These are phyloP conservation scores for Paracentrotus lividus DNA, from an alignment of 53 echinoderm and acorn worm species.

Conservation along the genomic window DNA sequence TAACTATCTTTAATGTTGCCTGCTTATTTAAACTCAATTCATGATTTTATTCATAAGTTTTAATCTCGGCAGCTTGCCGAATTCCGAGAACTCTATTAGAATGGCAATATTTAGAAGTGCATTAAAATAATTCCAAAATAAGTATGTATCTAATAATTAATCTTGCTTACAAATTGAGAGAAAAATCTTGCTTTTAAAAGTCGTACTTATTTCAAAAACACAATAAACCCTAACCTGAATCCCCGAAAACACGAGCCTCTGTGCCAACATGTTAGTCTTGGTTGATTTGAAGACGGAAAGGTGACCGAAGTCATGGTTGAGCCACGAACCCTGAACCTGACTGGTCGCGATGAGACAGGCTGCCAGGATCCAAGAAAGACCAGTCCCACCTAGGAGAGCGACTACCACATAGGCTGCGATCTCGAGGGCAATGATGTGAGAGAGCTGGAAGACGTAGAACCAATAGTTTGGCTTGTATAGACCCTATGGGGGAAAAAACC, in stretches of 20 bases:
- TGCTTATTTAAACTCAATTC: too few relatives aligned
- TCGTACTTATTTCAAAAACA: neutral
- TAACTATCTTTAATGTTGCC: too few relatives aligned
- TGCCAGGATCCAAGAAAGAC: slow-evolving; percentile 32
- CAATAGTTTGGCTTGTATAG: slow-evolving; percentile 84
- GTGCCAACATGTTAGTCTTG: slow-evolving; percentile 71
- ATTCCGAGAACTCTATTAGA: too few relatives aligned
- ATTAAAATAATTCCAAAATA: too few relatives aligned
- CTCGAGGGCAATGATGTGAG: slow-evolving; percentile 79
- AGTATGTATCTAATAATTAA: too few relatives aligned
- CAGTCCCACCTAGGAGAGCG: neutral
- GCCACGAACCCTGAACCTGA: slow-evolving; percentile 80
- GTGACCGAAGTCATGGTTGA: slow-evolving; percentile 90
- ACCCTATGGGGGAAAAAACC: slow-evolving; percentile 63
- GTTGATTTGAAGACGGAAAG: slow-evolving; percentile 78
- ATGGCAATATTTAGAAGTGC: too few relatives aligned
- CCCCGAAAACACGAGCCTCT: slow-evolving; percentile 71
- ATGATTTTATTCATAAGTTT: too few relatives aligned
- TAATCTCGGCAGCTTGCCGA: too few relatives aligned
- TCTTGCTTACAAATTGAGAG: too few relatives aligned
- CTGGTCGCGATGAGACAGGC: slow-evolving; percentile 40
- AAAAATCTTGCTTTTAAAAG: too few relatives aligned
- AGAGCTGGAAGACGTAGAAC: slow-evolving; percentile 78
- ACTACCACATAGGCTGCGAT: slow-evolving; percentile 68
- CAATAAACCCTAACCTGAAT: slow-evolving; percentile 73